Evolutionary conservation across 37 sponge, comb jelly and placozoan genomes (phyloP).

Genomic region (Aplysina aerophoba): DNA sequence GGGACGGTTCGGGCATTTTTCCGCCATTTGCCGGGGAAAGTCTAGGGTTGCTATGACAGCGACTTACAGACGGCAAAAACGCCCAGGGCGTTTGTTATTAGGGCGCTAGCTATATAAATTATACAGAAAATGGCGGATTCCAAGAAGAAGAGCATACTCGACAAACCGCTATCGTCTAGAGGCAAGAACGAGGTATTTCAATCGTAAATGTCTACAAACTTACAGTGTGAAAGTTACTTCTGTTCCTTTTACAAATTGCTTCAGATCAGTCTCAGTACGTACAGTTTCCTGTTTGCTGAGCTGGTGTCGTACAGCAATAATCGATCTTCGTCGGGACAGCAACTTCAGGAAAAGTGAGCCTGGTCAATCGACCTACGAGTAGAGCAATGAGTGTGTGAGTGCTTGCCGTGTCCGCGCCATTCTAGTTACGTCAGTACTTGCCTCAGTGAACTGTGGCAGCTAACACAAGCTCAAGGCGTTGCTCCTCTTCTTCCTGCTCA

Average conservation of each 20-base stretch:
- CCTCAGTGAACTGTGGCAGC: too few species aligned
- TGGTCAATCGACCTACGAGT: background rate
- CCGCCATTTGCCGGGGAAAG: conserved; percentile 21
- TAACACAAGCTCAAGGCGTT: background rate
- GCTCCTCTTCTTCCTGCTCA: background rate
- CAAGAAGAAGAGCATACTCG: conserved; percentile 49
- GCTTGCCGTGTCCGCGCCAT: background rate
- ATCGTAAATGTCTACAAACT: background rate
- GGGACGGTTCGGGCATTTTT: background rate
- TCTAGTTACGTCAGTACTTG: too few species aligned
- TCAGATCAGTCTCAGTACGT: conserved; percentile 87
- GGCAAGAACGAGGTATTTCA: conserved; percentile 60
- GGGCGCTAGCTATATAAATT: too few species aligned
- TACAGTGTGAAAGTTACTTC: too few species aligned
- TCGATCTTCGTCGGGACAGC: conserved; percentile 75
- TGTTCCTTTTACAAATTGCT: too few species aligned
- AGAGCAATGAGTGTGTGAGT: background rate
- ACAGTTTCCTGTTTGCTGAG: conserved; percentile 96
- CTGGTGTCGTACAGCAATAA: conserved; percentile 91
- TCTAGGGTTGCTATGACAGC: conserved; percentile 14
- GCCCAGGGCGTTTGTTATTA: too few species aligned
- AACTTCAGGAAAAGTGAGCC: conserved; percentile 89
- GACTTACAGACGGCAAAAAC: background rate
- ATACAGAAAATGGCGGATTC: background rate
- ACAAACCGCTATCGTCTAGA: conserved; percentile 59